Evolutionary conservation across 1,140 invertebrate species (phyloP), one percentile per base, ranked within the genome.

Genomic region (Zaprionus nigranus): DNA sequence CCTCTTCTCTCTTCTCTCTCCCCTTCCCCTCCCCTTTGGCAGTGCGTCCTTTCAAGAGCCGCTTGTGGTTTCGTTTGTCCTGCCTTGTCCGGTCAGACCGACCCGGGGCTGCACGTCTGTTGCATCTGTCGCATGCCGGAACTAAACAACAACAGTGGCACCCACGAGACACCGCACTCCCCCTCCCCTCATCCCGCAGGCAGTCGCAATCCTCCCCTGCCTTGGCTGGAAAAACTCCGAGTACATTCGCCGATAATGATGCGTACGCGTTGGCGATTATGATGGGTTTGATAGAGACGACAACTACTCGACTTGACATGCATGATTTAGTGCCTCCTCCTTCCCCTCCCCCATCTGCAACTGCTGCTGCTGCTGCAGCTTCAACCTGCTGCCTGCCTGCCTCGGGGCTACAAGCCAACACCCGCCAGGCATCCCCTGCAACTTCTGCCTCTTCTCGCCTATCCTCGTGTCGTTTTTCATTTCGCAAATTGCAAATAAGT

Each of bases 221-320:
- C 2, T 26, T 9, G 57, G 1, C 13, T 40, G 61, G 15, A 40
- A 49, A 38, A 34, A 6, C 30, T 34, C 15, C 5, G 28, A 34
- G 26, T n/a, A 5, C 46, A 30, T 53, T 62, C 9, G 57, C 65
- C 79, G 79, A 90, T 88, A 88, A 88, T 88, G 84, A 88, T 81
- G 85, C 78, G 78, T 85, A 84, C 84, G 84, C 81, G 61, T 22
- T 65, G 81, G 78, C 85, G 85, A 90, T 88, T 90, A 88, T 88
- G 81, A 90, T 90, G 85, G 83, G 81, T 84, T 88, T 77, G 82
- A 90, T 90, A 77, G 85, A 90, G 79, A 90, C 80, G 79, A 90
- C 79, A 90, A 85, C 85, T 85, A 84, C 73, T 90, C 85, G 86
- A 90, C 85, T 90, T 90, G 85, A 85, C 85, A 90, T 85, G 86